A percentile compares a stretch with the other conserved stretches of the same genome.
Evolutionary conservation across 2,113 vertebrate genomes (phyloP).

Genomic region (Corythaeola cristata): DNA sequence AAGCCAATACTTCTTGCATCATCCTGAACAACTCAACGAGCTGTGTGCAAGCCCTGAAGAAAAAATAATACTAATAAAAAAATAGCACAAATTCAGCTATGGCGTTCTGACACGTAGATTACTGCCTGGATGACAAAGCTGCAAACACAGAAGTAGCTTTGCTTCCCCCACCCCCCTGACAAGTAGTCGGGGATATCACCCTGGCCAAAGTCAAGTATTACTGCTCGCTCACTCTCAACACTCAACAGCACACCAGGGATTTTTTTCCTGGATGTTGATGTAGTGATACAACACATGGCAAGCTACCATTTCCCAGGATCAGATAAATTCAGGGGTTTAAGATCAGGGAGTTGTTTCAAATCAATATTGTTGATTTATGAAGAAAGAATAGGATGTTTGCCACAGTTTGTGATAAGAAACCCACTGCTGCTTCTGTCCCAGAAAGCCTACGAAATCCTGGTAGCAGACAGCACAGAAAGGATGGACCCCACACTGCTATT

Average conservation of each 20-base stretch:
- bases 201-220: background rate
- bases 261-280: background rate
- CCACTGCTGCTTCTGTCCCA: background rate
- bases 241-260: background rate
- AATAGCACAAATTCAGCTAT: background rate
- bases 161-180: background rate
- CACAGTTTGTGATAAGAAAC: background rate
- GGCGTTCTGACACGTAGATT: background rate
- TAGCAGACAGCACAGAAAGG: background rate
- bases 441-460: background rate
- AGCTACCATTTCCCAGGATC: background rate
- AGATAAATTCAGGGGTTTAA: background rate
- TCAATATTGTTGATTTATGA: background rate
- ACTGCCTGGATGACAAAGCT: background rate
- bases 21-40: background rate
- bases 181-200: background rate
- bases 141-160: background rate
- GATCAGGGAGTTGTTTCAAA: background rate
- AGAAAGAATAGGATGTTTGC: background rate
- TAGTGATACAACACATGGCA: background rate
- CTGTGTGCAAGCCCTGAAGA: background rate
- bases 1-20: slow-evolving; percentile 7
- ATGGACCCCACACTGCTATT: rapidly evolving
- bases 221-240: background rate
- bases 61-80: too few relatives aligned